Evolutionary conservation across 1,140 invertebrate species (phyloP).

Genomic region (Calephelis nemesis): DNA sequence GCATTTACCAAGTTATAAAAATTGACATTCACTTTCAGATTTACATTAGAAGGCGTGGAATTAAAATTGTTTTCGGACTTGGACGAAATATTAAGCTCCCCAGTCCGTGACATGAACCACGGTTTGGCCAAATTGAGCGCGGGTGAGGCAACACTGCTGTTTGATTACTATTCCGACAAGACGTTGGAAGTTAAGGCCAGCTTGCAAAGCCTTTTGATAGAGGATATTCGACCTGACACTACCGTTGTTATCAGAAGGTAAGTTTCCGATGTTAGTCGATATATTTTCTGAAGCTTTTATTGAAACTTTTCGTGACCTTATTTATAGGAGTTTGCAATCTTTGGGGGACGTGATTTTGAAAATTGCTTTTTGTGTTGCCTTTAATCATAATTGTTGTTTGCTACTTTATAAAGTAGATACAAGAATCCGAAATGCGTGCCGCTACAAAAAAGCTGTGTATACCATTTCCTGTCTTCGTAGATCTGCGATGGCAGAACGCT

Average conservation of each 20-base stretch:
- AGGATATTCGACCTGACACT: conserved; percentile 86
- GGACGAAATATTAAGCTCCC: conserved; percentile 87
- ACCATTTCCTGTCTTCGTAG: too few relatives aligned
- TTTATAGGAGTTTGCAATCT: too few relatives aligned
- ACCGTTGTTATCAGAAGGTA: conserved; percentile 83
- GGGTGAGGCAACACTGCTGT: conserved; percentile 83
- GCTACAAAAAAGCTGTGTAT: too few relatives aligned
- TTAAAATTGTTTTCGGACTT: conserved; percentile 86
- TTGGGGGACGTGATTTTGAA: too few relatives aligned
- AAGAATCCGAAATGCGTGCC: too few relatives aligned
- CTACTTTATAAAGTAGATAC: too few relatives aligned
- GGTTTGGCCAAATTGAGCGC: conserved; percentile 86
- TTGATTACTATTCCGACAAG: conserved; percentile 85
- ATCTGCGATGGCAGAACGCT: too few relatives aligned
- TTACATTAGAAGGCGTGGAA: conserved; percentile 84
- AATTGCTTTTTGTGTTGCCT: too few relatives aligned
- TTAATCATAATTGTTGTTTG: too few relatives aligned
- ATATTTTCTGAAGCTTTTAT: background rate
- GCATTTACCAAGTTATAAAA: background rate
- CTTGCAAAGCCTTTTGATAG: conserved; percentile 83
- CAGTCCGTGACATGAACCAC: conserved; percentile 85
- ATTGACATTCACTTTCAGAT: conserved; percentile 58
- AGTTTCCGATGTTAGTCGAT: conserved; percentile 19
- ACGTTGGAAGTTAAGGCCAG: conserved; percentile 87
- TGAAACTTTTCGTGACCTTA: background rate